Percentiles rank a stretch among this genome's conserved stretches.
Evolutionary conservation across 2,113 vertebrate species (phyloP).

Genomic region (Lophotis ruficrista): DNA sequence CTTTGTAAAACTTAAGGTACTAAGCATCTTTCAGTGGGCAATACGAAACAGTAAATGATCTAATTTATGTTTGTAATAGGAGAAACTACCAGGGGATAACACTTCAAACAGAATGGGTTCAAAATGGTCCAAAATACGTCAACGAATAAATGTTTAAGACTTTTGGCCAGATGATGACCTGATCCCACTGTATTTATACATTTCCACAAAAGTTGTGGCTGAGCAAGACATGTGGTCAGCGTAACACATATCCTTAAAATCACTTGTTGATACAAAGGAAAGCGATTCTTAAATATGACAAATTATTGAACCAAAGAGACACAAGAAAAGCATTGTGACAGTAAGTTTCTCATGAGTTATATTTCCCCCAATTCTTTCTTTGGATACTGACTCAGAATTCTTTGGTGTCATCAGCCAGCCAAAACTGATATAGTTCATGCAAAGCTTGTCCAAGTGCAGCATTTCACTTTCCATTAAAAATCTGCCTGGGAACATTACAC

Average conservation of each 20-base stretch:
- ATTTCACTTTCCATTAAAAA: background rate
- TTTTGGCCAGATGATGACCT: background rate
- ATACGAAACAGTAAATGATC: background rate
- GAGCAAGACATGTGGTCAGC: background rate
- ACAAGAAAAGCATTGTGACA: background rate
- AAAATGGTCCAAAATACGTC: background rate
- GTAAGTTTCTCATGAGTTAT: background rate
- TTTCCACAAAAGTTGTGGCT: background rate
- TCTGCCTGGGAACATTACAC: background rate
- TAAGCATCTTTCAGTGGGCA: background rate
- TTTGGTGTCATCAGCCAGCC: background rate
- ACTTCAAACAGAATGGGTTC: background rate
- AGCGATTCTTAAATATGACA: background rate
- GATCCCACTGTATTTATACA: background rate
- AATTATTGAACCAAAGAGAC: background rate
- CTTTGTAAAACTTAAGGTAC: conserved; percentile 45
- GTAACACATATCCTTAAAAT: background rate
- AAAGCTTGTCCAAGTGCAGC: background rate
- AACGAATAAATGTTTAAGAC: background rate
- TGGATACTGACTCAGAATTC: background rate
- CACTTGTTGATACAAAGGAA: background rate
- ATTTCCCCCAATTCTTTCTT: background rate
- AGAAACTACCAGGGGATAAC: background rate
- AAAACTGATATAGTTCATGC: background rate
- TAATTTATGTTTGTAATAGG: conserved; percentile 6